Evolutionary conservation across 2,797 vertebrate genomes (phyloP).

Genomic region (Malurus splendens): DNA sequence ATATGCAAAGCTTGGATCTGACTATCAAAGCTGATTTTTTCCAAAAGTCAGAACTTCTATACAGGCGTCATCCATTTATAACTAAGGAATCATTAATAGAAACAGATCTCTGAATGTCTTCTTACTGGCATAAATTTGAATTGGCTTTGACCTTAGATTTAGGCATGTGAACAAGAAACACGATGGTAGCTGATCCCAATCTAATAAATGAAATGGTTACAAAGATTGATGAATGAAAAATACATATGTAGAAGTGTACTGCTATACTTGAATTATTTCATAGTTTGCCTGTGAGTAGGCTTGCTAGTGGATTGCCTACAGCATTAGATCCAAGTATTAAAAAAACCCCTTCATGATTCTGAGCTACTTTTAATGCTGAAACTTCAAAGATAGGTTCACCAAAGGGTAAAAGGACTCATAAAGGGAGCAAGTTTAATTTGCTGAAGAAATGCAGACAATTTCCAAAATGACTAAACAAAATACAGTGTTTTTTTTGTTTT

Average conservation of each 20-base stretch:
- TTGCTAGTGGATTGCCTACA: slow-evolving; percentile 15
- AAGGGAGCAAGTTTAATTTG: slow-evolving; percentile 34
- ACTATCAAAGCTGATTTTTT: neutral
- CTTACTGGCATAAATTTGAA: neutral
- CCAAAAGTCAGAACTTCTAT: neutral
- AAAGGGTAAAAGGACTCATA: slow-evolving; percentile 9
- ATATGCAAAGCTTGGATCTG: neutral
- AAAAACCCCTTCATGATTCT: slow-evolving; percentile 38
- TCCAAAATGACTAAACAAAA: slow-evolving; percentile 47
- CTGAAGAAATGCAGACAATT: slow-evolving; percentile 27
- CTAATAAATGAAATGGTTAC: neutral
- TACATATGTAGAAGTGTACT: neutral
- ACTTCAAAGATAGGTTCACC: slow-evolving; percentile 54
- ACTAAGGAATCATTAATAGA: neutral
- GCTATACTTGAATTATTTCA: slow-evolving; percentile 49
- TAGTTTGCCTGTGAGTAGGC: slow-evolving; percentile 23
- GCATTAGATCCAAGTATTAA: slow-evolving; percentile 14
- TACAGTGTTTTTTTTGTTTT: neutral
- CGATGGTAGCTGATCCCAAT: neutral
- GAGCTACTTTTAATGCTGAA: slow-evolving; percentile 26
- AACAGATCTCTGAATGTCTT: neutral
- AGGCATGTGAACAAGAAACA: neutral
- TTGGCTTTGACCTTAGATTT: neutral
- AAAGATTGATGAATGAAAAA: neutral
- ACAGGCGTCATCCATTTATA: neutral